Conservation (phyloP, 1,140 invertebrate genomes). For the Carcinoscorpius rotundicauda region DNA sequence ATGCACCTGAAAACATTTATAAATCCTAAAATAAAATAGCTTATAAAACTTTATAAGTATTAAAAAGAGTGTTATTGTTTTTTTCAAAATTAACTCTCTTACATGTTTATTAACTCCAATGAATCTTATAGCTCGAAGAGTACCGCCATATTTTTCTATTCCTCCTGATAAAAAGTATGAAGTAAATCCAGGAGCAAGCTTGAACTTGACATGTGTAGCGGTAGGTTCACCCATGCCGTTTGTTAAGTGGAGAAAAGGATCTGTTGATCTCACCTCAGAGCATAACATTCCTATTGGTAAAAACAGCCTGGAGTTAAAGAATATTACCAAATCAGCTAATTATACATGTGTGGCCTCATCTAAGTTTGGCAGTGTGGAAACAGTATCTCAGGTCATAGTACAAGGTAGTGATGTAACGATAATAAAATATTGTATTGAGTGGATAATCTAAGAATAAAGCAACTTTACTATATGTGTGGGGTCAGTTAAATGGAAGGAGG, state of each 20-base stretch:
- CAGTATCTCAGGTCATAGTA: conserved; percentile 76
- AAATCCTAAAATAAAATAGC: no score
- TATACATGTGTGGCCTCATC: conserved; percentile 88
- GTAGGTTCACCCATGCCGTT: conserved; percentile 94
- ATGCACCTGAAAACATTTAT: no score
- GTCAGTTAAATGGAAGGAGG: no score
- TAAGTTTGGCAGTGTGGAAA: conserved; percentile 79
- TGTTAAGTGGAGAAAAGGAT: conserved; percentile 87
- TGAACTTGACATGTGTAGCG: conserved; percentile 95
- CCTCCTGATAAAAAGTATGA: conserved; percentile 67
- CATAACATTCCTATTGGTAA: conserved; percentile 37
- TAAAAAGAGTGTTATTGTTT: no score
- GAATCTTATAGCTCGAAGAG: conserved; percentile 29
- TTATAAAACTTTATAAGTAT: no score
- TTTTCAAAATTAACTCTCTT: no score
- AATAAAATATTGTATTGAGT: neutral
- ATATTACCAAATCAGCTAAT: conserved; percentile 84
- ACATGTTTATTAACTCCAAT: neutral
- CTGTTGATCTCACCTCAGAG: conserved; percentile 42
- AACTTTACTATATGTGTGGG: no score
- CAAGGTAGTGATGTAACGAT: conserved; percentile 39
- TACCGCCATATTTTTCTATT: conserved; percentile 86
- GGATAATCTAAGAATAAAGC: no score
- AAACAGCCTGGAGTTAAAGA: conserved; percentile 73
- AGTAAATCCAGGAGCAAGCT: conserved; percentile 73